Conservation (phyloP, 2,797 vertebrate species). For the Chelon labrosus region DNA sequence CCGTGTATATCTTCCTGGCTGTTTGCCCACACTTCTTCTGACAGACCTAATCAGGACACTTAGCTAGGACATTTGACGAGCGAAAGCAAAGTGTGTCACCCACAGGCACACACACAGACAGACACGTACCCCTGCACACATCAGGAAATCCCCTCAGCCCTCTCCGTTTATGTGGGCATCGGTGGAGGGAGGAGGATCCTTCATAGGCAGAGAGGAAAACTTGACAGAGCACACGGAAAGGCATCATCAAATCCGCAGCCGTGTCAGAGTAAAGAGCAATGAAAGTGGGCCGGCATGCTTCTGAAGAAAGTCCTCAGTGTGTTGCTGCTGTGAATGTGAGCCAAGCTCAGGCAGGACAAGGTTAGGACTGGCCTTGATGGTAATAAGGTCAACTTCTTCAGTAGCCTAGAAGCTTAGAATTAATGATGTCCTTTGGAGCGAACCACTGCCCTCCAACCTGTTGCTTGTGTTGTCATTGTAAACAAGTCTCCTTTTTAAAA, state of each 20-base stretch:
- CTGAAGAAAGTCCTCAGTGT: conserved; percentile 59
- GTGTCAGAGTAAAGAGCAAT: conserved; percentile 55
- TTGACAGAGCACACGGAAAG: conserved; percentile 44
- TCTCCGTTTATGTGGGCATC: conserved; percentile 49
- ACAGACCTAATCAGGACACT: conserved; percentile 77
- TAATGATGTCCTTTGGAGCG: conserved; percentile 12
- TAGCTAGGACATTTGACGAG: conserved; percentile 70
- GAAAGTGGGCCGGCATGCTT: conserved; percentile 64
- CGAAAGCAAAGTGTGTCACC: conserved; percentile 70
- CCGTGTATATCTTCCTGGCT: conserved; percentile 4
- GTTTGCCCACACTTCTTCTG: conserved; percentile 57
- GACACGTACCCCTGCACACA: conserved; percentile 31
- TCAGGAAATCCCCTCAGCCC: conserved; percentile 73
- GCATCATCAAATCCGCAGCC: conserved; percentile 57
- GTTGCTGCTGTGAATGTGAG: conserved; percentile 58
- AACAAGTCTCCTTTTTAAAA: neutral
- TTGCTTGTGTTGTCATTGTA: too few species aligned
- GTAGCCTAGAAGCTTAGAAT: conserved; percentile 22
- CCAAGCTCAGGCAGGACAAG: conserved; percentile 44
- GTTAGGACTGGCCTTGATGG: conserved; percentile 56
- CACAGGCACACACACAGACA: conserved; percentile 24
- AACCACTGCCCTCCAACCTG: neutral
- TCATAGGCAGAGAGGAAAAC: conserved; percentile 50
- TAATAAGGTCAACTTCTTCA: conserved; percentile 45
- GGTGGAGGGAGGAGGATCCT: conserved; percentile 42